Conservation (phyloP, 2,797 vertebrate species). For the Melanogrammus aeglefinus region DNA sequence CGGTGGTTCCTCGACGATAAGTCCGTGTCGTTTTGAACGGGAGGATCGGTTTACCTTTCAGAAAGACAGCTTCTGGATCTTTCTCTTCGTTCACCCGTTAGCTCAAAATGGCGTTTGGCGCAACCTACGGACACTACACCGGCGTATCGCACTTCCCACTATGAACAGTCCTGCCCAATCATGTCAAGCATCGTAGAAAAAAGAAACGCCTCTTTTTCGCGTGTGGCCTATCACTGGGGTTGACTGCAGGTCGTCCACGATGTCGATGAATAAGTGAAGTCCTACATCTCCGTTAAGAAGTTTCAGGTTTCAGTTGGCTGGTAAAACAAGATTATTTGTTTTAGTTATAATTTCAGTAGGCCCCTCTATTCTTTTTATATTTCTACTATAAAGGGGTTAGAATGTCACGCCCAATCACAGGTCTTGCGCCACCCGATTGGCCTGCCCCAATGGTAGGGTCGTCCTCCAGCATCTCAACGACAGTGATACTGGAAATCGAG, state of each 20-base stretch:
- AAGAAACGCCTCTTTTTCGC: conserved; percentile 31
- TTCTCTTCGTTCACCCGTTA: conserved; percentile 72
- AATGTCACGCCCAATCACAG: neutral
- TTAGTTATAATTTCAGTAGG: neutral
- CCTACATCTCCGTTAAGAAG: neutral
- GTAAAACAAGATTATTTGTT: neutral
- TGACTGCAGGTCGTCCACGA: neutral
- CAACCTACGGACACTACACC: conserved; percentile 67
- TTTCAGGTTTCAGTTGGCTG: conserved; percentile 1
- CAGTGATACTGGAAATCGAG: neutral
- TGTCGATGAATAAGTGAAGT: conserved; percentile 1
- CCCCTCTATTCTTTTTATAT: neutral
- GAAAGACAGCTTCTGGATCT: conserved; percentile 68
- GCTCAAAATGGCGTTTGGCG: conserved; percentile 82
- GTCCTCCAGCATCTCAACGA: neutral
- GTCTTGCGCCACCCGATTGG: neutral
- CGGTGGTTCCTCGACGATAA: neutral
- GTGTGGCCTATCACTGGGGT: conserved; percentile 43
- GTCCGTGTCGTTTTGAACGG: neutral
- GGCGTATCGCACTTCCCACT: conserved; percentile 61
- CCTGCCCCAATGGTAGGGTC: neutral
- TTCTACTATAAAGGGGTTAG: no score
- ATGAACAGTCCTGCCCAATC: conserved; percentile 56
- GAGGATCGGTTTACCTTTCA: conserved; percentile 53
- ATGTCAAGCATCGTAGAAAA: neutral